phyloP scores from a whole-genome alignment of 1,140 invertebrate species.

The Drosophila paulistorum region DNA sequence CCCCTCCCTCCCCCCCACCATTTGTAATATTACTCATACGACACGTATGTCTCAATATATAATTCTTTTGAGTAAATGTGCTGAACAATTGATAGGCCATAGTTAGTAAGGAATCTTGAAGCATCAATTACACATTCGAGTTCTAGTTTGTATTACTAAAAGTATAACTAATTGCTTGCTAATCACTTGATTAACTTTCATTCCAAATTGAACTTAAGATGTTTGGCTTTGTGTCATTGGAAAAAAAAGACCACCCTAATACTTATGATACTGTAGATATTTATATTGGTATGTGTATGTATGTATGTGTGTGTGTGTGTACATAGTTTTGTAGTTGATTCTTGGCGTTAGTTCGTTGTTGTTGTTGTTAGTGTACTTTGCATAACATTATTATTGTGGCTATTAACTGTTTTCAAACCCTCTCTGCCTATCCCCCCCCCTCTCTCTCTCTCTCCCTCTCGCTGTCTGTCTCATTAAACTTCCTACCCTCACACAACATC shows the following conservation, averaged over 20 bases:
- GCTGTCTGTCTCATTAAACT: neutral
- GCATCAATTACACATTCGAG: too few relatives aligned
- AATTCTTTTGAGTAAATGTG: too few relatives aligned
- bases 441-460: too few relatives aligned
- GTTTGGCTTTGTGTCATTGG: neutral
- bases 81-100: too few relatives aligned
- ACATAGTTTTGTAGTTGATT: slow-evolving; percentile 27
- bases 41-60: too few relatives aligned
- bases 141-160: too few relatives aligned
- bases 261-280: neutral
- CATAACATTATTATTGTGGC: slow-evolving; percentile 44
- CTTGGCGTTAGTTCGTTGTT: slow-evolving; percentile 15
- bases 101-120: too few relatives aligned
- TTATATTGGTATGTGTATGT: too few relatives aligned
- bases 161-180: neutral
- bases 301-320: neutral
- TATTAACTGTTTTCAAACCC: slow-evolving; percentile 39
- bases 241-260: too few relatives aligned
- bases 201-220: neutral
- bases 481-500: neutral
- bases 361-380: slow-evolving; percentile 25
- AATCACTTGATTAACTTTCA: neutral
- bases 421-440: neutral
- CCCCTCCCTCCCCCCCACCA: too few relatives aligned
- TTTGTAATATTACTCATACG: too few relatives aligned